These are phyloP conservation scores for Ia io DNA, from an alignment of 2,113 vertebrate genomes.

Conservation along the genomic window DNA sequence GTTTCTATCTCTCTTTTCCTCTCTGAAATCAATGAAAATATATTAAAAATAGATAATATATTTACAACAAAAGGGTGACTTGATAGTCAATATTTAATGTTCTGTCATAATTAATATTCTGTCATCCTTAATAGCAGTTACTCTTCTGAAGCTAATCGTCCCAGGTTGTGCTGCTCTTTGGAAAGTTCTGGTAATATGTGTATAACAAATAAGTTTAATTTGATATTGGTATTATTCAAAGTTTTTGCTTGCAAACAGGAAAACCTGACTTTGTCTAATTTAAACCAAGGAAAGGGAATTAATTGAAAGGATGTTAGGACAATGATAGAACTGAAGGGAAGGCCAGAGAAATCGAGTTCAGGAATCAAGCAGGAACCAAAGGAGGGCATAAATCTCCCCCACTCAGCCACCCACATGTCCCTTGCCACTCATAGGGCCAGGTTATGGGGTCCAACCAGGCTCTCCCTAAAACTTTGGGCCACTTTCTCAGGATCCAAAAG, in stretches of 20 bases:
- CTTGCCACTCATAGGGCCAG: fast-evolving
- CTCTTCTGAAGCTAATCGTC: background rate
- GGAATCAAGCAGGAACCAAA: background rate
- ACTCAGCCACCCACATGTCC: fast-evolving
- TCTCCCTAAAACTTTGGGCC: background rate
- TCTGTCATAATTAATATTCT: background rate
- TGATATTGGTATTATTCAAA: background rate
- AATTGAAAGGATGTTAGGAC: background rate
- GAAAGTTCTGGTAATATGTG: background rate
- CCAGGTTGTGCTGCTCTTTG: background rate
- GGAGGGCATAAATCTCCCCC: background rate
- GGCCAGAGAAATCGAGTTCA: background rate
- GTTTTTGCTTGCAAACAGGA: background rate
- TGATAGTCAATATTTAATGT: conserved; percentile 19
- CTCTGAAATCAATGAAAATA: too few species aligned
- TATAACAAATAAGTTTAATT: background rate
- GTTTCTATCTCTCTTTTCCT: too few species aligned
- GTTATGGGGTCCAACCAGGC: too few species aligned
- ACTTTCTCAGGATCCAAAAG: background rate
- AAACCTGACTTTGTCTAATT: background rate
- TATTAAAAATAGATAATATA: background rate
- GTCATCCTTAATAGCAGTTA: background rate
- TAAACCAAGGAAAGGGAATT: background rate
- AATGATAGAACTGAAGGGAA: background rate
- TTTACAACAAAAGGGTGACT: background rate